These are phyloP conservation scores for Prinia subflava DNA, from an alignment of 2,113 vertebrate species.

Conservation along the genomic window DNA sequence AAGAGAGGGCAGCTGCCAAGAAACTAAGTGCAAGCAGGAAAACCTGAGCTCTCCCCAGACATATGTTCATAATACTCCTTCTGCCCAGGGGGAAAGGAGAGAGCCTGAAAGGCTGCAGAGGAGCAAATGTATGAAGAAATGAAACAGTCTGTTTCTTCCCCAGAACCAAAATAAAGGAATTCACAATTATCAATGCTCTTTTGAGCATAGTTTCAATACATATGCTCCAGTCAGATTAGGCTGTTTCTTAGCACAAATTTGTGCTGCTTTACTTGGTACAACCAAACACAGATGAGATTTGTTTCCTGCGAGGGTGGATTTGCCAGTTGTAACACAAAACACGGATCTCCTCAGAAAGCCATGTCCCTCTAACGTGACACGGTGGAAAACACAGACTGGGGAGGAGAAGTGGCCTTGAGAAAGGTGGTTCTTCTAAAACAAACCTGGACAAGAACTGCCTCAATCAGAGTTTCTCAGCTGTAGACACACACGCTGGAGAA, in stretches of 20 bases:
- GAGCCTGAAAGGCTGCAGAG: neutral
- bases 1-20: neutral
- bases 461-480: neutral
- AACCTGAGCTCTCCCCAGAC: neutral
- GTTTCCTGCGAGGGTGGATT: neutral
- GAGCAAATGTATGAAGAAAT: neutral
- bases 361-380: accelerated
- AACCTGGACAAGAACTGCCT: neutral
- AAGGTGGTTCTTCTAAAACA: neutral
- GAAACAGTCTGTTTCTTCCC: neutral
- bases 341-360: neutral
- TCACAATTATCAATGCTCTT: neutral
- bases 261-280: neutral
- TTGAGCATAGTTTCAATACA: neutral
- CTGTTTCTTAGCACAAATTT: neutral
- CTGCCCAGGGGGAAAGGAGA: neutral
- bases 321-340: neutral
- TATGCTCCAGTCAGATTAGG: neutral
- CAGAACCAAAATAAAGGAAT: neutral
- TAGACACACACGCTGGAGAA: neutral
- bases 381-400: neutral
- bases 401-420: neutral
- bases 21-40: neutral
- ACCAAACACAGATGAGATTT: neutral
- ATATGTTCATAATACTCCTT: neutral